Percentiles rank a stretch among this genome's conserved stretches.
Conservation (phyloP, 2,888 invertebrate species). For the Dilophus febrilis region DNA sequence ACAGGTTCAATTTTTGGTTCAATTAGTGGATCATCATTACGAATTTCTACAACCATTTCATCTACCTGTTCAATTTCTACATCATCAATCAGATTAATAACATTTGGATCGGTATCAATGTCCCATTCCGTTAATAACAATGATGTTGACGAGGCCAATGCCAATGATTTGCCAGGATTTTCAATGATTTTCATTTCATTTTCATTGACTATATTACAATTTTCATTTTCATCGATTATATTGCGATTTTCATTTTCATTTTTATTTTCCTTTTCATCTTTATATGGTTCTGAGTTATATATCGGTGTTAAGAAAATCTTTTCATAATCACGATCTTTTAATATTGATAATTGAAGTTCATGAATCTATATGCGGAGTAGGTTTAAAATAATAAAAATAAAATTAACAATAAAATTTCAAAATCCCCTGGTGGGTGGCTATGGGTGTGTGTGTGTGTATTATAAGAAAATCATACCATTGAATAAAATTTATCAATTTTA, state of each 20-base stretch:
- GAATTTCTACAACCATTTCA: background rate
- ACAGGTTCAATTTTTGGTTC: background rate
- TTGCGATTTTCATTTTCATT: no score
- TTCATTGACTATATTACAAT: background rate
- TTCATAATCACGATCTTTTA: conserved; percentile 3
- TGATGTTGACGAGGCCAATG: no score
- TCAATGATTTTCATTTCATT: background rate
- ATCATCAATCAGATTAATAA: no score
- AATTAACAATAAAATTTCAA: background rate
- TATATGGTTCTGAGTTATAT: background rate
- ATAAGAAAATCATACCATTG: conserved; percentile 3
- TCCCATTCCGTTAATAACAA: no score
- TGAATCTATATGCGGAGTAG: no score
- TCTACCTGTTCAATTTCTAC: background rate
- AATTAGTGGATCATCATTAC: background rate
- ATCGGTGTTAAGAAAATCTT: background rate
- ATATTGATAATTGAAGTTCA: conserved; percentile 5
- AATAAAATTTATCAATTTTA: conserved; percentile 7
- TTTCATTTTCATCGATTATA: background rate
- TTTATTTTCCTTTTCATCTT: background rate
- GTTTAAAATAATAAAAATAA: no score
- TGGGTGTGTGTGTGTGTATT: background rate
- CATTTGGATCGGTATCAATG: background rate
- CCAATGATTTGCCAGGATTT: no score
- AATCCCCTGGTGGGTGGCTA: background rate